These are phyloP conservation scores for Epirrhoe alternata DNA, from an alignment of 2,888 invertebrate genomes.

Conservation along the genomic window DNA sequence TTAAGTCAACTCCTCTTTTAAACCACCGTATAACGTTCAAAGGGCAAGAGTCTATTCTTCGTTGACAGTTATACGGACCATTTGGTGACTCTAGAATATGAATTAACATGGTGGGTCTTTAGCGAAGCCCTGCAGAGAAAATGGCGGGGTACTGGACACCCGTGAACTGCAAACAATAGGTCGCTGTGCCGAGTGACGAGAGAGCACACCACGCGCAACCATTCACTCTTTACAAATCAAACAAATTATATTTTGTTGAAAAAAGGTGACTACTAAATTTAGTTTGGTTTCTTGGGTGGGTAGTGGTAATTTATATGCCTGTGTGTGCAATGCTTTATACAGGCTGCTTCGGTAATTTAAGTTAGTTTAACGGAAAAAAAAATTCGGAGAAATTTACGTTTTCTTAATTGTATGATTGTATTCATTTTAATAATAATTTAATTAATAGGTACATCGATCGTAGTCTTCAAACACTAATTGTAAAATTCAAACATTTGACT, in stretches of 20 bases:
- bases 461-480: too few relatives aligned
- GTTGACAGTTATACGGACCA: conserved; percentile 66
- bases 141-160: conserved; percentile 80
- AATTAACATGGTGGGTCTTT: conserved; percentile 77
- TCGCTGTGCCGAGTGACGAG: conserved; percentile 57
- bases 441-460: too few relatives aligned
- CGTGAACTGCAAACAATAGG: conserved; percentile 75
- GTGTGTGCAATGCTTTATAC: conserved; percentile 16
- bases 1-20: conserved; percentile 42
- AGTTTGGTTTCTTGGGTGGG: conserved; percentile 48
- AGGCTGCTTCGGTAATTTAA: background rate
- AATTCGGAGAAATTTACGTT: too few relatives aligned
- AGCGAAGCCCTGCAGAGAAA: conserved; percentile 79
- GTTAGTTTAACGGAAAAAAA: too few relatives aligned
- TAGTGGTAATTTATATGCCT: conserved; percentile 39
- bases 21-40: conserved; percentile 60
- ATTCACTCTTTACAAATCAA: conserved; percentile 82
- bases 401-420: too few relatives aligned
- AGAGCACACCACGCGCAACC: conserved; percentile 63
- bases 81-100: conserved; percentile 69
- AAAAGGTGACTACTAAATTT: conserved; percentile 70
- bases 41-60: conserved; percentile 66
- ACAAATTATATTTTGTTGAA: conserved; percentile 81
- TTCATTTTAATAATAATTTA: too few relatives aligned
- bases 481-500: too few relatives aligned